Conservation (phyloP, 1,140 invertebrate genomes). For the Bombus balteatus region DNA sequence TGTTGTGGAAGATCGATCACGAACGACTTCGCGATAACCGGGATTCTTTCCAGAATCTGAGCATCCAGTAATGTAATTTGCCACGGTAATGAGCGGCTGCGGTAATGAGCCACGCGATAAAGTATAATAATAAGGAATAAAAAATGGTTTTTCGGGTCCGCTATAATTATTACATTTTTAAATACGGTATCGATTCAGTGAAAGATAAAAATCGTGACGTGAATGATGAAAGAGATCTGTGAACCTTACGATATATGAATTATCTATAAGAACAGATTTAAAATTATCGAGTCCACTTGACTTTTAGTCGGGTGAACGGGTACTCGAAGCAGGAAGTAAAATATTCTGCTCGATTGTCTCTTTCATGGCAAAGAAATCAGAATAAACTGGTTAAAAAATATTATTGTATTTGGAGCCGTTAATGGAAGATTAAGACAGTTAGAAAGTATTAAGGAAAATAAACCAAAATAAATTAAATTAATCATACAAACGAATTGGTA, state of each 20-base stretch:
- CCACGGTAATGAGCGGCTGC: too few relatives aligned
- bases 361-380: background rate
- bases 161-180: background rate
- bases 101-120: background rate
- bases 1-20: background rate
- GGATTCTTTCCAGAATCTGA: background rate
- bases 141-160: background rate
- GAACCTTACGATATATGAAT: background rate
- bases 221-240: background rate
- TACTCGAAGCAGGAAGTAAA: too few relatives aligned
- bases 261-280: background rate
- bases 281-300: background rate
- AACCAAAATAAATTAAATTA: background rate
- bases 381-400: background rate
- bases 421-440: background rate
- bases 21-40: background rate
- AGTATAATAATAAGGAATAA: too few relatives aligned
- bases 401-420: background rate
- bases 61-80: constrained; percentile 11
- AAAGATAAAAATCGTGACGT: background rate
- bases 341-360: background rate
- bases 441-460: too few relatives aligned
- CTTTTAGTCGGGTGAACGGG: background rate
- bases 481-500: background rate
- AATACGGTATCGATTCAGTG: background rate